Evolutionary conservation across 2,113 vertebrate species (phyloP).

Genomic region (Trinectes maculatus): DNA sequence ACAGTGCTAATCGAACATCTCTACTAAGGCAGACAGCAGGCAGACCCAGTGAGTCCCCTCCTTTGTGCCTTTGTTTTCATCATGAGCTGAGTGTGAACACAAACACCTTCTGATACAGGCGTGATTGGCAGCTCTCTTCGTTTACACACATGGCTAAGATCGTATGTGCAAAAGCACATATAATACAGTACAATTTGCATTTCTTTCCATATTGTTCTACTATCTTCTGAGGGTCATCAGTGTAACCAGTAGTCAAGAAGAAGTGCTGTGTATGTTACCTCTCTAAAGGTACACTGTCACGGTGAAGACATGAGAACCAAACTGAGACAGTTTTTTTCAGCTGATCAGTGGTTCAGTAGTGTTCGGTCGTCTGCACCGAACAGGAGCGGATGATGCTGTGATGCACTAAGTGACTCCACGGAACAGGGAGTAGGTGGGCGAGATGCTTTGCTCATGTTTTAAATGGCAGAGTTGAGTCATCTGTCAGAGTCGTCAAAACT

Average conservation of each 20-base stretch:
- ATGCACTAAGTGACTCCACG: constrained; percentile 22
- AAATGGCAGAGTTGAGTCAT: constrained; percentile 66
- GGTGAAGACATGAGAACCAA: constrained; percentile 9
- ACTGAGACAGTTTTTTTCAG: background rate
- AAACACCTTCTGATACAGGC: constrained; percentile 32
- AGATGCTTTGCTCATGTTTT: constrained; percentile 58
- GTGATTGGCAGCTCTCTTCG: constrained; percentile 15
- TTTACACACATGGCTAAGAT: background rate
- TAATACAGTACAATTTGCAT: too few species aligned
- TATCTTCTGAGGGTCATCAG: too few species aligned
- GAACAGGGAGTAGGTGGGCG: constrained; percentile 46
- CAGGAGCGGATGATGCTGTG: constrained; percentile 31
- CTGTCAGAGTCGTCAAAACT: constrained; percentile 59
- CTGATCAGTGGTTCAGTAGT: constrained; percentile 1
- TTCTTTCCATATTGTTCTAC: too few species aligned
- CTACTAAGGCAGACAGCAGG: constrained; percentile 24
- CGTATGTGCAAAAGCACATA: background rate
- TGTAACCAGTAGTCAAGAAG: too few species aligned
- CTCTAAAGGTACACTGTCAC: background rate
- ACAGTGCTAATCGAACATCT: constrained; percentile 46
- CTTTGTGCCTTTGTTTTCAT: constrained; percentile 16
- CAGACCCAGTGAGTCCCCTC: constrained; percentile 39
- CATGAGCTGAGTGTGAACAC: constrained; percentile 31
- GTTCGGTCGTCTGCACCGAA: constrained; percentile 23
- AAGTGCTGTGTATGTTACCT: too few species aligned